phyloP scores from a whole-genome alignment of 2,888 invertebrate species.

The Trissoscelio sp. region DNA sequence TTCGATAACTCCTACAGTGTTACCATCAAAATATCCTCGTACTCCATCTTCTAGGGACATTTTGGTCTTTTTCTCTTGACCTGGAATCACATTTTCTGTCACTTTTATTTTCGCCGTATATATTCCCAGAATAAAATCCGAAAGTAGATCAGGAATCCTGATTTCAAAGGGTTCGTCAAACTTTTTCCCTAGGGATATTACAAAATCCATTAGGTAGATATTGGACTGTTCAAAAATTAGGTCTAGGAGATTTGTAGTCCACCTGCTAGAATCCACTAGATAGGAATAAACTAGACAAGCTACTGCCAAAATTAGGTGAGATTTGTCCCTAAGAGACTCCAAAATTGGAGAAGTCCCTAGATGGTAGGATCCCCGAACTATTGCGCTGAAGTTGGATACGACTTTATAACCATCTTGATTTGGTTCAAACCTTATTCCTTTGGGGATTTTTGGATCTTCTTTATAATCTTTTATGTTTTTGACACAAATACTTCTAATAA shows the following conservation, averaged over 20 bases:
- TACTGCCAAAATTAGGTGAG: constrained; percentile 77
- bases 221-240: constrained; percentile 81
- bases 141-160: constrained; percentile 75
- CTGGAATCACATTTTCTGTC: constrained; percentile 76
- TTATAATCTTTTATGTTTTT: constrained; percentile 68
- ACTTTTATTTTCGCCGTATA: constrained; percentile 80
- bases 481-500: constrained; percentile 74
- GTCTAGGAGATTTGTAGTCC: constrained; percentile 78
- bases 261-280: constrained; percentile 77
- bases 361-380: constrained; percentile 78
- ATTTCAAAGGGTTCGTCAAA: constrained; percentile 76
- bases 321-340: constrained; percentile 73
- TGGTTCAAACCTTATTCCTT: constrained; percentile 69
- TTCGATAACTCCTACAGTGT: constrained; percentile 76
- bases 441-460: constrained; percentile 60
- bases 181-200: constrained; percentile 76
- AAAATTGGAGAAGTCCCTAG: constrained; percentile 75
- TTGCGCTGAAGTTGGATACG: constrained; percentile 75
- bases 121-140: constrained; percentile 79
- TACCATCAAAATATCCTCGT: constrained; percentile 75
- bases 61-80: constrained; percentile 75
- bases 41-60: constrained; percentile 73
- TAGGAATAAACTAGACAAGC: constrained; percentile 78
- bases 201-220: constrained; percentile 79
- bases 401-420: constrained; percentile 77